phyloP scores from a whole-genome alignment of 2,888 invertebrate species.

The Ethmia dodecea region DNA sequence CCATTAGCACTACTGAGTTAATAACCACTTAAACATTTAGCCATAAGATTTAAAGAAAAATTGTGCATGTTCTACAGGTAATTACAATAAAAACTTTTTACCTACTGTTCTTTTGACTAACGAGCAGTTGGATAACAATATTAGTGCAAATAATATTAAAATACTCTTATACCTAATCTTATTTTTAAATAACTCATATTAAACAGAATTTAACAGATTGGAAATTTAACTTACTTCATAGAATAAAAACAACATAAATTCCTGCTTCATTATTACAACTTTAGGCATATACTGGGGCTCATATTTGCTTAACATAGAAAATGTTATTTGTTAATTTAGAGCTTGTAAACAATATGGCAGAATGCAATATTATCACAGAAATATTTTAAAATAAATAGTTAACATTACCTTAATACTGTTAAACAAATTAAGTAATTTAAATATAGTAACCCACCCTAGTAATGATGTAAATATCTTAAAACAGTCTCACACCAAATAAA shows the following conservation, averaged over 20 bases:
- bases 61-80: too few species aligned
- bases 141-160: conserved; percentile 2
- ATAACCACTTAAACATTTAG: too few species aligned
- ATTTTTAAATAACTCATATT: not conserved
- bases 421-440: conserved; percentile 7
- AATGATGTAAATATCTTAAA: not conserved
- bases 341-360: conserved; percentile 33
- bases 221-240: too few species aligned
- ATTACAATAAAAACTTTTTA: not conserved
- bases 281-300: conserved; percentile 3
- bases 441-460: conserved; percentile 13
- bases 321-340: not conserved
- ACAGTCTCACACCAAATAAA: not conserved
- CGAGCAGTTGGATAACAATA: too few species aligned
- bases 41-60: too few species aligned
- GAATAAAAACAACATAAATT: too few species aligned
- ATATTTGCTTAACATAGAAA: not conserved
- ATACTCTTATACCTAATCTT: too few species aligned
- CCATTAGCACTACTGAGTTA: too few species aligned
- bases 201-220: too few species aligned
- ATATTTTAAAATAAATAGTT: conserved; percentile 30
- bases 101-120: too few species aligned
- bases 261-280: not conserved
- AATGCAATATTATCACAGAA: conserved; percentile 48
- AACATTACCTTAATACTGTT: conserved; percentile 36